Conservation (phyloP, 2,888 invertebrate species). For the Melinopterus prodromus region DNA sequence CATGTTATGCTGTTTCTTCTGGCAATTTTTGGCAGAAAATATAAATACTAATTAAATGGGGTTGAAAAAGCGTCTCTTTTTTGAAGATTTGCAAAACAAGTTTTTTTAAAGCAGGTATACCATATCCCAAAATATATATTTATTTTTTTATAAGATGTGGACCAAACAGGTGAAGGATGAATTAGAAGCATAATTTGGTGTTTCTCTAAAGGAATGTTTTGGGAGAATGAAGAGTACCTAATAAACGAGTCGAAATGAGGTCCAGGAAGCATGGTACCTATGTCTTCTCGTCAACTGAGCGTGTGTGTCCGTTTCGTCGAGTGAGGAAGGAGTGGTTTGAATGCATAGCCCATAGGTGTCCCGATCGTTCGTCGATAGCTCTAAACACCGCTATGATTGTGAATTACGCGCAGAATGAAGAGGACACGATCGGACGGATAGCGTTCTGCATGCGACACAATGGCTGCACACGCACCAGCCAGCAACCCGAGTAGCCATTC, state of each 20-base stretch:
- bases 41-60: too few species aligned
- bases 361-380: slow-evolving; percentile 29
- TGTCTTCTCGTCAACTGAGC: not conserved
- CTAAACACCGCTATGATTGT: slow-evolving; percentile 41
- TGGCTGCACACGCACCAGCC: slow-evolving; percentile 49
- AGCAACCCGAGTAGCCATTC: slow-evolving; percentile 46
- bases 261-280: not conserved
- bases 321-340: slow-evolving; percentile 28
- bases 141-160: too few species aligned
- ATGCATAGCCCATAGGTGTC: slow-evolving; percentile 27
- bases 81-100: too few species aligned
- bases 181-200: too few species aligned
- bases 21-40: too few species aligned
- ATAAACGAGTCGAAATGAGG: not conserved
- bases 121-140: too few species aligned
- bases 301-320: not conserved
- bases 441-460: slow-evolving; percentile 51
- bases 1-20: too few species aligned
- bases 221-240: not conserved
- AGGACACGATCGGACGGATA: slow-evolving; percentile 47
- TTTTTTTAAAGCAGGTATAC: too few species aligned
- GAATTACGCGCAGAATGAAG: slow-evolving; percentile 45
- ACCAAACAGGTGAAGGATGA: too few species aligned
- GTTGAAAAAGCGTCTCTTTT: too few species aligned
- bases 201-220: too few species aligned